Conservation (phyloP, 2,797 vertebrate species). For the Neoniphon sammara region DNA sequence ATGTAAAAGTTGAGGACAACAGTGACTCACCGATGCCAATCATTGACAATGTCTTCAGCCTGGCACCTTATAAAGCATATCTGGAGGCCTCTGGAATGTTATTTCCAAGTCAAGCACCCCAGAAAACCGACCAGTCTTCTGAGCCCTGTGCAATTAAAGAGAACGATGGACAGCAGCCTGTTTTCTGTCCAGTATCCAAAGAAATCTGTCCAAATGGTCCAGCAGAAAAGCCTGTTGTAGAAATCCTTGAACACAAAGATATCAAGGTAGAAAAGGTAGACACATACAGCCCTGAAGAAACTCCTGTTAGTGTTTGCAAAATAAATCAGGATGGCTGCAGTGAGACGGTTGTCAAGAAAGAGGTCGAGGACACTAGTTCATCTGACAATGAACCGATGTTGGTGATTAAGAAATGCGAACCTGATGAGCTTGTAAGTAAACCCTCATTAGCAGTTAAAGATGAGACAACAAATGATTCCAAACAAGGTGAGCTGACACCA, state of each 20-base stretch:
- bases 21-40: constrained; percentile 89
- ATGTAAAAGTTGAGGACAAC: constrained; percentile 1
- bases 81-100: constrained; percentile 76
- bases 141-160: constrained; percentile 46
- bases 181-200: constrained; percentile 13
- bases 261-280: constrained; percentile 77
- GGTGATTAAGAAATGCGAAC: constrained; percentile 79
- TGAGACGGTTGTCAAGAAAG: constrained; percentile 66
- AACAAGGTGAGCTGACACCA: constrained; percentile 18
- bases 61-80: constrained; percentile 89
- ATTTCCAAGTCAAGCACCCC: constrained; percentile 38
- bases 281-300: constrained; percentile 24
- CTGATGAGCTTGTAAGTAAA: constrained; percentile 61
- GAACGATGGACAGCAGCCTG: constrained; percentile 32
- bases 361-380: constrained; percentile 55
- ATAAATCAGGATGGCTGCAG: constrained; percentile 6
- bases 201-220: constrained; percentile 17
- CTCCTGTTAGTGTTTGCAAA: constrained; percentile 25
- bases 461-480: constrained; percentile 31
- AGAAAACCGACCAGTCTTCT: constrained; percentile 20
- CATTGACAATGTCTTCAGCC: constrained; percentile 93
- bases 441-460: constrained; percentile 35
- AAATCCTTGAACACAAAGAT: constrained; percentile 39
- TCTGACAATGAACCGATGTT: constrained; percentile 70
- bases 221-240: constrained; percentile 24